Conservation (phyloP, 2,797 vertebrate genomes). For the Poeciliopsis paucimaculata region DNA sequence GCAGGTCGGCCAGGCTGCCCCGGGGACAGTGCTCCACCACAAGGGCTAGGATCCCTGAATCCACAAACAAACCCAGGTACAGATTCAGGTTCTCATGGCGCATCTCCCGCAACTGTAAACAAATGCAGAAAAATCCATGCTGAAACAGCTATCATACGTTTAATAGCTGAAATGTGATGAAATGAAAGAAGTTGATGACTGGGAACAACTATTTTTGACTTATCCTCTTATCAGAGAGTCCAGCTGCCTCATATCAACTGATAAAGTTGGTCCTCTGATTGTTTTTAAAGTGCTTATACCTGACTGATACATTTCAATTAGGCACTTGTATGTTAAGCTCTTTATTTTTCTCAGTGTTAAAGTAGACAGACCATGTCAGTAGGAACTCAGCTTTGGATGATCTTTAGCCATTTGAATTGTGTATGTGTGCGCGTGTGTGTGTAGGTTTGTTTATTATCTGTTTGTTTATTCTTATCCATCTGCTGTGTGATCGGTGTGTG, state of each 20-base stretch:
- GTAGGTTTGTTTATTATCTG: neutral
- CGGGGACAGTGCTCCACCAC: conserved; percentile 88
- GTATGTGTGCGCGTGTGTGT: neutral
- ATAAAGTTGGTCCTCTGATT: neutral
- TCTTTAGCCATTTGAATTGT: neutral
- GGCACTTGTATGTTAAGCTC: neutral
- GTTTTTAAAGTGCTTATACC: neutral
- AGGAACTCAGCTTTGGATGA: neutral
- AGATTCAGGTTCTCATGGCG: conserved; percentile 88
- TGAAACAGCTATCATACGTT: neutral
- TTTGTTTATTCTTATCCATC: neutral
- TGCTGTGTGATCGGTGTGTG: neutral
- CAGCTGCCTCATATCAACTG: neutral
- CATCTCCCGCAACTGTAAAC: conserved; percentile 84
- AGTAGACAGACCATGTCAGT: neutral
- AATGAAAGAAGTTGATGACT: no score
- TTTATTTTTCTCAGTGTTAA: neutral
- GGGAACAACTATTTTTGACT: no score
- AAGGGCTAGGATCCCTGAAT: conserved; percentile 84
- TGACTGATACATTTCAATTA: neutral
- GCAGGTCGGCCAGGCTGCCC: conserved; percentile 87
- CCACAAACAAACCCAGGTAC: conserved; percentile 86
- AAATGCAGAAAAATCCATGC: neutral
- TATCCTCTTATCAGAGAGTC: no score
- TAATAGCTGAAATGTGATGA: neutral